Conservation (phyloP, 2,797 vertebrate genomes). For the Luscinia megarhynchos region DNA sequence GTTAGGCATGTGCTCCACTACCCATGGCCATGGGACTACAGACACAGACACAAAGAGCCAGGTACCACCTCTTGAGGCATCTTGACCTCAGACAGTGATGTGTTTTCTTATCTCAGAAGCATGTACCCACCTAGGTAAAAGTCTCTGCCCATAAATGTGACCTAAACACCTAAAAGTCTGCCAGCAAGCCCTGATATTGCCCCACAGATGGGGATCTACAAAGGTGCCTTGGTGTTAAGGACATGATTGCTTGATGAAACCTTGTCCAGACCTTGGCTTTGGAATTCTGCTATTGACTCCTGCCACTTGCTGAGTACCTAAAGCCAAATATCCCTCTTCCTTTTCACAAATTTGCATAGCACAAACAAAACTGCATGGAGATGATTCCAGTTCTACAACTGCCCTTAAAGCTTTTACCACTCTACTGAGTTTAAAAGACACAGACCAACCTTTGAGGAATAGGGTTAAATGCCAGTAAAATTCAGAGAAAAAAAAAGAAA, state of each 20-base stretch:
- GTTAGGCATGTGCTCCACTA: neutral
- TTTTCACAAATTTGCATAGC: neutral
- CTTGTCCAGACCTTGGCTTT: neutral
- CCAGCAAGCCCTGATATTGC: neutral
- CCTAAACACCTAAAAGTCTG: neutral
- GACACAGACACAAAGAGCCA: neutral
- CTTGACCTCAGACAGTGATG: fast-evolving
- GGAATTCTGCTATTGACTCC: neutral
- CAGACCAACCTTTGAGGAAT: neutral
- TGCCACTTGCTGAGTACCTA: neutral
- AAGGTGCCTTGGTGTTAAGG: neutral
- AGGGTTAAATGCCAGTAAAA: neutral
- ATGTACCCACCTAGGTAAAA: neutral
- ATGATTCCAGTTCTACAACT: neutral
- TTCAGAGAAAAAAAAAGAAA: neutral
- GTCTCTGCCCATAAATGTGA: neutral
- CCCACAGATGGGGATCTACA: neutral
- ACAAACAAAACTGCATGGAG: neutral
- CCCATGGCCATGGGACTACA: neutral
- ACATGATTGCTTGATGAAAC: neutral
- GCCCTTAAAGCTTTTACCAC: neutral
- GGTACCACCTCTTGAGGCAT: neutral
- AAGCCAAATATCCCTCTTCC: neutral
- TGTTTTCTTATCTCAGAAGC: neutral
- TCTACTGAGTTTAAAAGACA: neutral